Evolutionary conservation across 2,113 vertebrate species (phyloP), one percentile per base, ranked within the genome.

Genomic region (Salvator merianae): DNA sequence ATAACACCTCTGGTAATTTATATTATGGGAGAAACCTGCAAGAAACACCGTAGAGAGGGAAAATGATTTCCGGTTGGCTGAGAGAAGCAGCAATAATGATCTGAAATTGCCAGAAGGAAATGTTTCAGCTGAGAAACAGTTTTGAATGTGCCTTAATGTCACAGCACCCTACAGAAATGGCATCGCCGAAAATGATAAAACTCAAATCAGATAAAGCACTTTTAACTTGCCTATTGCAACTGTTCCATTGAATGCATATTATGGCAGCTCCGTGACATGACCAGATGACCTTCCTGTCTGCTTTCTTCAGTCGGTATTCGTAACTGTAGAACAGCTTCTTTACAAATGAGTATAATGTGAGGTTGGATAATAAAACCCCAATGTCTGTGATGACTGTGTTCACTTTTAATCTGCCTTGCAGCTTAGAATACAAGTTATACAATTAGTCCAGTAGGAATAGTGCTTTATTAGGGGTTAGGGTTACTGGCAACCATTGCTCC

Each of bases 41-140:
- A 77, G 75, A 22, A 77, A 28, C 8, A 62, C 59, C 28, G 32
- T 2, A 4, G 26, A 38, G 8, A 1, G 20, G 70, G 6, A 1
- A 4, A 73, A 43, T 8, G 2, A n/a, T 84, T 84, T 73, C 69
- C 28, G 72, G 4, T 79, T 36, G 1, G 50, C 71, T 20, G 0
- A 63, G 13, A 66, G 26, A 59, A 78, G 28, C 36, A 13, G 78
- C 26, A 86, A n/a, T 55, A n/a, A 69, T 85, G 0, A 3, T 59
- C 47, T 34, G 5, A 47, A 83, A 86, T 68, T 8, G 70, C 55
- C 38, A 78, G 77, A 76, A 85, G 10, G 84, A n/a, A 2, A 59
- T 66, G 36, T 71, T 14, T 34, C 36, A 63, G 24, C 30, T 70
- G 73, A 30, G 4, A 81, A 74, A 22, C 86, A 68, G 28, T 84